Evolutionary conservation across 2,113 vertebrate species (phyloP), one percentile per base, ranked within the genome.

Genomic region (Hippolais icterina): DNA sequence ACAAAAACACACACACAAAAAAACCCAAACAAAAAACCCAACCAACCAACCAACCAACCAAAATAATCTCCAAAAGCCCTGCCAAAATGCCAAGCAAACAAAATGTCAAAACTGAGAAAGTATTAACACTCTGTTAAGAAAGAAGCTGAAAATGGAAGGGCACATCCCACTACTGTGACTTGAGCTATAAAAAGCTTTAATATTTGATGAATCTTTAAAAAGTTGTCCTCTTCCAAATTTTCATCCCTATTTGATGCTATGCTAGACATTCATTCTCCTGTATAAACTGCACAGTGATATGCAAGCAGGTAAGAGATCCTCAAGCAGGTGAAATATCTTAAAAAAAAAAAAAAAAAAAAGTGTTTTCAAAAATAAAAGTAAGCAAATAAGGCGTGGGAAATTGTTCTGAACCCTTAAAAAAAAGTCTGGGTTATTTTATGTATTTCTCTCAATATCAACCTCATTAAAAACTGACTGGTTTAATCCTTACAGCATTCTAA

Each of bases 291-390:
- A 74, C 5, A 31, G 6, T 61, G 25, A 50, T 60, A 31, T 23
- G 13, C 5, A 46, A 54, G 10, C 5, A 70, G 16, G 44, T 6
- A 60, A 71, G 22, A 37, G 2, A 69, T 37, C 2, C 2, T 64
- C 61, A 77, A 60, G 12, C 2, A 35, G 15, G 12, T 52, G 10
- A 71, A 80, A 41, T 44, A 0, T 22, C 9, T n/a, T 25, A 49
- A 49, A 6, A 1, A 7, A 44, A 6, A 1, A 6, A 44, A 61
- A 13, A 31, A 66, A 75, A 49, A 22, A 2, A 19, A 0, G 0
- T 49, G 8, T 86, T 89, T 75, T 11, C 18, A 57, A 57, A 70
- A 74, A 35, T 16, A 39, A 70, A 84, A 60, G 6, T 69, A 31
- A 42, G 18, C 10, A 94, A 74, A 65, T 37, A 70, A 42, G 13